Evolutionary conservation across 23 tunicate species (phyloP).

Genomic region (Halocynthia roretzi): DNA sequence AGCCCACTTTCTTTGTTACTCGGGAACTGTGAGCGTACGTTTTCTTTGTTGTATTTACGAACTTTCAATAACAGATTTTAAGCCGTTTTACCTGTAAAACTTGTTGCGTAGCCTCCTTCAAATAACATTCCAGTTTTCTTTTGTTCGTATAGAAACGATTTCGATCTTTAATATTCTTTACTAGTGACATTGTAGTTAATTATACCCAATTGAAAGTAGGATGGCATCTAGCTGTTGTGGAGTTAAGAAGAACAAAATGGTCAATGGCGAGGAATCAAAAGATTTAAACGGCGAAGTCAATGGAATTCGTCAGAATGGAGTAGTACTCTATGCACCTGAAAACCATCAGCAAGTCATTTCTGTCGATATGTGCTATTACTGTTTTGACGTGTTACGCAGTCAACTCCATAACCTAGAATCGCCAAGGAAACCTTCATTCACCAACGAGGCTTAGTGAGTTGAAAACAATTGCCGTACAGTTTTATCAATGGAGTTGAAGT

Average conservation of each 20-base stretch:
- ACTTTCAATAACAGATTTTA: too few relatives aligned
- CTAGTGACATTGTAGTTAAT: too few relatives aligned
- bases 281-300: slow-evolving; percentile 1
- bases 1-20: too few relatives aligned
- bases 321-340: slow-evolving; percentile 1
- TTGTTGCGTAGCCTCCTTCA: too few relatives aligned
- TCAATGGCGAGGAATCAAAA: slow-evolving; percentile 1
- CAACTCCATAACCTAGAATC: slow-evolving; percentile 39
- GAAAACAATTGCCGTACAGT: not conserved
- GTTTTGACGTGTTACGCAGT: slow-evolving; percentile 70
- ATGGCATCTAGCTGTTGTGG: slow-evolving; percentile 60
- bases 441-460: slow-evolving; percentile 77
- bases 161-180: too few relatives aligned
- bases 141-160: too few relatives aligned
- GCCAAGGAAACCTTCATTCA: slow-evolving; percentile 59
- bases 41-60: too few relatives aligned
- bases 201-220: too few relatives aligned
- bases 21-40: too few relatives aligned
- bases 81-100: too few relatives aligned
- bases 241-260: slow-evolving; percentile 22
- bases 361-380: slow-evolving; percentile 79
- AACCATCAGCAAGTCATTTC: slow-evolving; percentile 19
- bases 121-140: too few relatives aligned
- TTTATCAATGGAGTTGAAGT: not conserved
- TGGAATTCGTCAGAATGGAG: slow-evolving; percentile 6